Conservation (phyloP, 2,113 vertebrate species). For the Entosphenus tridentatus region DNA sequence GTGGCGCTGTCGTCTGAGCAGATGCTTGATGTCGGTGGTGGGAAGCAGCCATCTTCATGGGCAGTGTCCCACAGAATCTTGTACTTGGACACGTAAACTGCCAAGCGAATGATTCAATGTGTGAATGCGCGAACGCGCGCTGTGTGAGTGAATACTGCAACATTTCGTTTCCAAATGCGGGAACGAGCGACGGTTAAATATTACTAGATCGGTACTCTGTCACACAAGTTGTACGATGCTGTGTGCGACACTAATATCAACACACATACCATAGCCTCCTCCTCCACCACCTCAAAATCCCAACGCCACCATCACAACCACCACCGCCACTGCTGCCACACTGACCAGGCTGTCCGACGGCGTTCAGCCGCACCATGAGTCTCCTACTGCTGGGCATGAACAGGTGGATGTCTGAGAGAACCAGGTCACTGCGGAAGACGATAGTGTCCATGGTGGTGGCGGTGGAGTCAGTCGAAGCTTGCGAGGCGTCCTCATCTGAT, state of each 20-base stretch:
- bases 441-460: slow-evolving; percentile 29
- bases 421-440: slow-evolving; percentile 35
- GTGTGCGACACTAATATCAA: slow-evolving; percentile 12
- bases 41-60: too few species aligned
- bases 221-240: background rate
- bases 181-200: background rate
- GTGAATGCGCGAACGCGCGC: background rate
- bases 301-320: background rate
- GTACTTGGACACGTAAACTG: slow-evolving; percentile 59
- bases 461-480: too few species aligned
- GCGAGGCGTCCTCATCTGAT: too few species aligned
- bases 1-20: too few species aligned
- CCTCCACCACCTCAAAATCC: background rate
- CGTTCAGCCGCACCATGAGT: slow-evolving; percentile 47
- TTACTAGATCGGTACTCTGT: background rate
- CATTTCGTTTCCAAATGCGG: background rate
- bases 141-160: background rate
- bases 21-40: too few species aligned
- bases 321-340: background rate
- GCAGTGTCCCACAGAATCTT: slow-evolving; percentile 27
- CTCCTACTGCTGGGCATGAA: slow-evolving; percentile 28
- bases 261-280: background rate
- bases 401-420: slow-evolving; percentile 53
- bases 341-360: slow-evolving; percentile 44
- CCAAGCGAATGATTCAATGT: background rate